A percentile compares a stretch with the other conserved stretches of the same genome.
phyloP scores from a whole-genome alignment of 2,888 invertebrate species.

The Neoscelio sp. region DNA sequence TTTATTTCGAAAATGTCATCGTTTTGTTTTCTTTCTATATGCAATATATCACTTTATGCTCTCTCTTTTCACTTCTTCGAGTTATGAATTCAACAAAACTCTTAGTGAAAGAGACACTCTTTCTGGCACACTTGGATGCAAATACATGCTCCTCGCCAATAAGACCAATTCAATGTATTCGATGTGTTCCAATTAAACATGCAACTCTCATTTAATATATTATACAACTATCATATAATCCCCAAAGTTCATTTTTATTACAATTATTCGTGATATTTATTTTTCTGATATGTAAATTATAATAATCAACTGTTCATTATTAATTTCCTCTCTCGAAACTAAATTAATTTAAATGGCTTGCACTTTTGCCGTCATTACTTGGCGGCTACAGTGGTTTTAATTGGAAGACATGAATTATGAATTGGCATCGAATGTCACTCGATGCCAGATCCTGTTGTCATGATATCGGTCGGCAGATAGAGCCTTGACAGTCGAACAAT shows the following conservation, averaged over 20 bases:
- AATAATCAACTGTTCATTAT: too few relatives aligned
- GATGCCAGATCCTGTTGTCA: conserved; percentile 57
- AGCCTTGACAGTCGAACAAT: conserved; percentile 65
- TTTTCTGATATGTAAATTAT: too few relatives aligned
- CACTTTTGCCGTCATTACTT: conserved; percentile 13
- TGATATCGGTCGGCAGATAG: conserved; percentile 62
- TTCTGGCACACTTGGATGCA: conserved; percentile 17
- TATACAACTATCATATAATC: too few relatives aligned
- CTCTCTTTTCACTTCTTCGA: not conserved
- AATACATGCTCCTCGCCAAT: not conserved
- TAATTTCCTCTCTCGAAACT: too few relatives aligned
- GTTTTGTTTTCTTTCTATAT: conserved; percentile 3
- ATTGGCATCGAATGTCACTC: conserved; percentile 39
- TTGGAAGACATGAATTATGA: conserved; percentile 55
- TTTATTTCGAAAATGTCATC: not conserved
- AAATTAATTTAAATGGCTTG: too few relatives aligned
- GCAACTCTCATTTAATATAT: too few relatives aligned
- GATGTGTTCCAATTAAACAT: conserved; percentile 9
- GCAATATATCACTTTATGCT: conserved; percentile 7
- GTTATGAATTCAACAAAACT: not conserved
- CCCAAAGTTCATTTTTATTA: too few relatives aligned
- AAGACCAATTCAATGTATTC: conserved; percentile 3
- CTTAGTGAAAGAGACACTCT: conserved; percentile 15
- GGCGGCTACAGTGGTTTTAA: conserved; percentile 28
- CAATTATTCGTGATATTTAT: too few relatives aligned